Evolutionary conservation across 2,797 vertebrate species (phyloP), one percentile per base, ranked within the genome.

Genomic region (Melopsittacus undulatus): DNA sequence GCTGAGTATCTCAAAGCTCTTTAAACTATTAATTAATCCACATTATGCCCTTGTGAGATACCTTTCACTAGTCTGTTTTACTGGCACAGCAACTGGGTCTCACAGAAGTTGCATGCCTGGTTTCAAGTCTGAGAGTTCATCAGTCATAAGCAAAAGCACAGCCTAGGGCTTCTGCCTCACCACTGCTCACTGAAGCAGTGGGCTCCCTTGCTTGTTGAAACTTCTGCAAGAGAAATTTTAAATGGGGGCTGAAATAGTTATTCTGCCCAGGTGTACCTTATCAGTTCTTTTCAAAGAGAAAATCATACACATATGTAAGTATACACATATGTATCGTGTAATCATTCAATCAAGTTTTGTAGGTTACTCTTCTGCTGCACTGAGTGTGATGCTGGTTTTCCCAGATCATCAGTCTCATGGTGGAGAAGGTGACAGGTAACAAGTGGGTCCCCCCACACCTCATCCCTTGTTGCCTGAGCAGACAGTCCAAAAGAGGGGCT

Each of bases 11-110:
- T 96, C 63, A 82, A 82, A 87, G 80, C 32, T 90, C 48, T 92
- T 94, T 92, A 75, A 89, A 90, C 77, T 59, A 87, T 79, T 86
- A 88, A 67, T 91, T 92, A 68, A 64, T 94, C 70, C 45, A 77
- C 52, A 52, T 48, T n/a, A 18, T 42, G 19, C 48, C 51, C 24
- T 72, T 32, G 72, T 72, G 83, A 93, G 48, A 8, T 72, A 80
- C 51, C 64, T 94, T 90, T 90, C 81, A 83, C 57, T 16, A 2
- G 32, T 38, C 38, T 87, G 24, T 84, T 96, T 90, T 87, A 72
- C 12, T 94, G 86, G 80, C 83, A 82, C 61, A 74, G 48, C 3
- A 24, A 40, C 9, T 30, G 34, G 17, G 48, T 66, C 63, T 87
- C 57, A 83, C 70, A 90, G 84, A 92, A 83, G 40, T 34, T 90